Base-by-base conservation (phyloP, 1,140 invertebrate genomes). In the Kradibia gibbosae region DNA sequence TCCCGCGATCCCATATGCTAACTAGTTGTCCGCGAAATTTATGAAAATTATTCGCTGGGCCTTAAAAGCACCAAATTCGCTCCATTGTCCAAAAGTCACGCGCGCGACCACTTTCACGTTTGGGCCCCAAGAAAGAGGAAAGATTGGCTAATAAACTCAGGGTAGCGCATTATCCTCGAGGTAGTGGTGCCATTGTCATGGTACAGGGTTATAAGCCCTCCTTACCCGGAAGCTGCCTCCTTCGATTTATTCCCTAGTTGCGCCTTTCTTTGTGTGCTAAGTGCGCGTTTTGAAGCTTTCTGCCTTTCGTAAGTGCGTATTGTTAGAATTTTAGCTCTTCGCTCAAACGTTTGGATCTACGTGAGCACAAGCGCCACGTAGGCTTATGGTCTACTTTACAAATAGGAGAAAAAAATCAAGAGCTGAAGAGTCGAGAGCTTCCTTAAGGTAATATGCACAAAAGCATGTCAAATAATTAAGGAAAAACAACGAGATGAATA, bases 41-140 rank as follows among this genome's bases (percentile, higher is more conserved):
- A 89, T 90, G 87, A 90, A 89, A 89, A 88, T 90, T 89, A 90
- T 90, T 90, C 86, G 81, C 87, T 82, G 85, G 15, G 75, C 71
- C 76, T 85, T 83, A 87, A 87, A 86, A 74, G 28, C 39, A n/a
- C 57, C 57, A 25, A 67, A 78, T 50, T 45, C 60, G 22, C 76
- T 57, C 86, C 85, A 90, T 90, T 89, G 87, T 90, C 88, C 85
- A 78, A 76, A 76, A 83, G 83, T 86, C 83, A 76, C 84, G 60
- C 31, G 76, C 57, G 74, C 55, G 75, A 62, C 1, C 17, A 22
- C 36, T 36, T 50, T 31, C 75, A 45, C 36, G 60, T 7, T 15
- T 62, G 39, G 45, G 10, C 72, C 45, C 71, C 3, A 28, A 65
- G 5, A 34, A 62, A 11, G 17, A 39, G 78, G 75, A 80, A 73